Evolutionary conservation across 2,797 vertebrate genomes (phyloP).

Genomic region (Etheostoma perlongum): DNA sequence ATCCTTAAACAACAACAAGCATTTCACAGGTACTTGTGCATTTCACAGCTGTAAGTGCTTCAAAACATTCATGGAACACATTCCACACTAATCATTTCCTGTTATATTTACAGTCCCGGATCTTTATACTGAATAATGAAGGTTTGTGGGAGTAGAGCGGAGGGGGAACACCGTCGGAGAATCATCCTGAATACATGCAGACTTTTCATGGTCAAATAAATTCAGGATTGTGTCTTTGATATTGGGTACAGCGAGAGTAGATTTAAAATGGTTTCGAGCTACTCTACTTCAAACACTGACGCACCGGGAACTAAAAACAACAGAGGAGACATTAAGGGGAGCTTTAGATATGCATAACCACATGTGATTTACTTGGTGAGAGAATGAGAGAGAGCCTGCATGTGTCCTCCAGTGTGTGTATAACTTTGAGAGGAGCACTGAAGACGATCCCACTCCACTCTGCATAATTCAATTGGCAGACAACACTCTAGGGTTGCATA

Average conservation of each 20-base stretch:
- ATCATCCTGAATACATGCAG: conserved; percentile 25
- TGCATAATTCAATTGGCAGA: conserved; percentile 71
- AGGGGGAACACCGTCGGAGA: not conserved
- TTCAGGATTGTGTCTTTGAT: conserved; percentile 64
- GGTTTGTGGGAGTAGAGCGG: not conserved
- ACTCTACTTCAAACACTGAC: conserved; percentile 60
- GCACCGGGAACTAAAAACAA: conserved; percentile 54
- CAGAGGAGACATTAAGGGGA: conserved; percentile 36
- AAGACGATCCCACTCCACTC: conserved; percentile 49
- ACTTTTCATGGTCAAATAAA: conserved; percentile 58
- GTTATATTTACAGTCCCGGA: not conserved
- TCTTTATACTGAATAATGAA: conserved; percentile 13
- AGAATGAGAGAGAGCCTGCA: conserved; percentile 26
- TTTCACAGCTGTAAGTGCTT: not conserved
- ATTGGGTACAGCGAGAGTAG: conserved; percentile 37
- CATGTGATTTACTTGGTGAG: conserved; percentile 38
- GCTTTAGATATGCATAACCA: conserved; percentile 58
- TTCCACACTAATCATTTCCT: not conserved
- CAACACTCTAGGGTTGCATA: conserved; percentile 40
- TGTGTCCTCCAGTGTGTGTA: conserved; percentile 36
- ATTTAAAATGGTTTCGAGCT: conserved; percentile 62
- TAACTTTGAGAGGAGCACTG: conserved; percentile 44
- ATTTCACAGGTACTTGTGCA: not conserved
- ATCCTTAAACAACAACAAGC: not conserved
- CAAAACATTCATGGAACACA: not conserved